Base-by-base conservation (phyloP, 2,888 invertebrate genomes). In the Automeris io region DNA sequence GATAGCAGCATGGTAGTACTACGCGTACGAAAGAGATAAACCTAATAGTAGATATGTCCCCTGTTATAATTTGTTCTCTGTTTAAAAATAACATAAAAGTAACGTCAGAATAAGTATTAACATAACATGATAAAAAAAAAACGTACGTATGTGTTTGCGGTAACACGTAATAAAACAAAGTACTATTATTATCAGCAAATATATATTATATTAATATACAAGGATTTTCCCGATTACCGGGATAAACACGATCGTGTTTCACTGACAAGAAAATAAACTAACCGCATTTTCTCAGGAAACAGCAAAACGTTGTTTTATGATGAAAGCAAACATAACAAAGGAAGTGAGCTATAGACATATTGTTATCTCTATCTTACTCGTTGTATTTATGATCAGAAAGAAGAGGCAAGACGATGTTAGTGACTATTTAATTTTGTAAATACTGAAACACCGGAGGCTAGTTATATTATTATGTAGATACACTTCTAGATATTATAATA, bases 311-410 rank as follows among this genome's bases (percentile, higher is more conserved):
- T 72, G 58, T 62, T 69, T 64, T 65, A 75, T 75, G 64, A 72
- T 69, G 69, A 68, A 57, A 61, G 63, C 65, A 76, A 79, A 80
- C 60, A 76, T 53, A 51, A 63, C 49, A 53, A 57, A 57, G 49
- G 54, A 58, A 64, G 66, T 68, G 69, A 51, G 67, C 64, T 61
- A 77, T 81, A 79, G 77, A 80, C 79, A 78, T 61, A 57, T 57
- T 66, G 67, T 70, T 73, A 77, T 75, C 70, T 72, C 49, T 47
- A 49, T 67, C 66, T 72, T 74, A 78, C 75, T 69, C 65, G 54
- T 53, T 60, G 54, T 61, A 62, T 65, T 70, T 71, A 61, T 66
- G 62, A 42, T 52, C 60, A 64, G 61, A 57, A 51, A 59, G 75
- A 70, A 73, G 61, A 62, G 42, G 40, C 45, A 37, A 39, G 46